Evolutionary conservation across 1,140 invertebrate genomes (phyloP).

Genomic region (Luehdorfia chinensis): DNA sequence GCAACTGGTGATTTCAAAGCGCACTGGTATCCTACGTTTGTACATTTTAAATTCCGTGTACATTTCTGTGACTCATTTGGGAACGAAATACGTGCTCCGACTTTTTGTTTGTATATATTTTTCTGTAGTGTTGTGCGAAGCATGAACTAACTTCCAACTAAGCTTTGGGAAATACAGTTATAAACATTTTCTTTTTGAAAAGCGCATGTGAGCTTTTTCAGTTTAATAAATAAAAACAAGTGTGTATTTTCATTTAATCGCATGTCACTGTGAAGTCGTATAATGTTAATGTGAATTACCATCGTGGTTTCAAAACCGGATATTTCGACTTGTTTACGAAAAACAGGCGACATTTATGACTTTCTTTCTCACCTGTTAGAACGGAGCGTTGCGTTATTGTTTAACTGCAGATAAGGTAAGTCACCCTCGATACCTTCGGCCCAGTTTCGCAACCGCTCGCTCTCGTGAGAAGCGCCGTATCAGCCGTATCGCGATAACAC

Average conservation of each 20-base stretch:
- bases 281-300: too few relatives aligned
- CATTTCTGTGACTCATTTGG: slow-evolving; percentile 16
- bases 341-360: too few relatives aligned
- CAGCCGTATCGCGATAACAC: slow-evolving; percentile 16
- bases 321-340: too few relatives aligned
- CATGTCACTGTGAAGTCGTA: too few relatives aligned
- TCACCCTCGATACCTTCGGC: slow-evolving; percentile 12
- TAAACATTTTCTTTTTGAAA: too few relatives aligned
- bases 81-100: slow-evolving; percentile 11
- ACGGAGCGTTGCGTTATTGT: slow-evolving; percentile 14
- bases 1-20: not conserved
- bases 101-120: slow-evolving; percentile 14
- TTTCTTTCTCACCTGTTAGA: slow-evolving; percentile 14
- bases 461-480: slow-evolving; percentile 17
- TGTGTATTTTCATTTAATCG: too few relatives aligned
- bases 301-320: too few relatives aligned
- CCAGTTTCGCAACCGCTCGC: slow-evolving; percentile 11
- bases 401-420: slow-evolving; percentile 8
- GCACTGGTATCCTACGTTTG: not conserved
- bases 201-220: too few relatives aligned
- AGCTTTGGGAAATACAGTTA: too few relatives aligned
- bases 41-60: slow-evolving; percentile 10
- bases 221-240: too few relatives aligned
- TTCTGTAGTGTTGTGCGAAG: slow-evolving; percentile 7
- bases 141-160: slow-evolving; percentile 9